Evolutionary conservation across 2,888 invertebrate species (phyloP).

Genomic region (Drosophila infuscata): DNA sequence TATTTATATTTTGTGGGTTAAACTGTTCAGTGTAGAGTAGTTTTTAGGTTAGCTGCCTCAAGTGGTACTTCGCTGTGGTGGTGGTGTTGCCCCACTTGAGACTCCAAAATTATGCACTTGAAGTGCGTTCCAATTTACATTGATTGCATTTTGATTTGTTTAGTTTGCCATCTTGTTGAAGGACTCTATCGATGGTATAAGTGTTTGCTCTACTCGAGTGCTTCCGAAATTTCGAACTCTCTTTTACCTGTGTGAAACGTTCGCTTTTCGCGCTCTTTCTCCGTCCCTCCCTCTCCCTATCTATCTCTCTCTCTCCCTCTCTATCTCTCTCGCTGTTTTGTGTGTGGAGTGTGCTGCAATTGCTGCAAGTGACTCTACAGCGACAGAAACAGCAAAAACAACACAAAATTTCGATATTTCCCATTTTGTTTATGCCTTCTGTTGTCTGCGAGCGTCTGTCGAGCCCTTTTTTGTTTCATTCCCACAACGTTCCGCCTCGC

Average conservation of each 20-base stretch:
- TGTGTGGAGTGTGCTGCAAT: constrained; percentile 25
- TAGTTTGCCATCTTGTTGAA: constrained; percentile 25
- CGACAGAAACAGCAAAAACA: constrained; percentile 3
- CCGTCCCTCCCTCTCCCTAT: neutral
- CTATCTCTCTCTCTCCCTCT: neutral
- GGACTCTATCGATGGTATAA: constrained; percentile 5
- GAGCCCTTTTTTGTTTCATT: constrained; percentile 63
- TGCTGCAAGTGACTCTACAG: constrained; percentile 23
- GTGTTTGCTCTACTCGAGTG: neutral
- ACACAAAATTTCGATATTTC: constrained; percentile 44
- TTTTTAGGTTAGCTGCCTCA: constrained; percentile 28
- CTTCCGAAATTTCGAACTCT: constrained; percentile 19
- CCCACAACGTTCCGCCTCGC: constrained; percentile 36
- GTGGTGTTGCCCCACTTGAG: constrained; percentile 44
- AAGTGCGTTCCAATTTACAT: constrained; percentile 45
- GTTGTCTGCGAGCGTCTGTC: constrained; percentile 51
- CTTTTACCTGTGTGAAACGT: constrained; percentile 26
- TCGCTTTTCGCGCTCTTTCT: neutral
- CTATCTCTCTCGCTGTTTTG: neutral
- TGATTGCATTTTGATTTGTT: constrained; percentile 64
- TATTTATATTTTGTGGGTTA: neutral
- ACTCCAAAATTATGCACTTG: constrained; percentile 44
- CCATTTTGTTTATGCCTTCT: constrained; percentile 63
- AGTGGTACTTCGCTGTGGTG: constrained; percentile 32
- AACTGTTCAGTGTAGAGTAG: constrained; percentile 27